A percentile compares a stretch with the other conserved stretches of the same genome.
Evolutionary conservation across 2,113 vertebrate genomes (phyloP).

Genomic region (Lontra canadensis): DNA sequence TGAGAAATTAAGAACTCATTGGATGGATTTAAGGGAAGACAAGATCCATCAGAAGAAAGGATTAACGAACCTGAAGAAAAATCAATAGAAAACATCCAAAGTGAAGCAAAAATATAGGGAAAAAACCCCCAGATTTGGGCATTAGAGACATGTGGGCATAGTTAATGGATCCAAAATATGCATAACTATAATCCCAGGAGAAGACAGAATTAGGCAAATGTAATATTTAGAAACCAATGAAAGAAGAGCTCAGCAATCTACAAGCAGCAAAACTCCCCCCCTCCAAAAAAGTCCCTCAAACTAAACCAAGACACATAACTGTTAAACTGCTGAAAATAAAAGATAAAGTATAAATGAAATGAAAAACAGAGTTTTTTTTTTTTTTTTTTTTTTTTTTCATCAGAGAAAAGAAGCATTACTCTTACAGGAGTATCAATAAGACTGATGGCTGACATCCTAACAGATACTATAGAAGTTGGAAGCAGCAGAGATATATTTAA

Average conservation of each 20-base stretch:
- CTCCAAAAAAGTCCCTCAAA: neutral
- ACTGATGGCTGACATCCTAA: neutral
- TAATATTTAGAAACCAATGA: neutral
- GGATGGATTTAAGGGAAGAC: neutral
- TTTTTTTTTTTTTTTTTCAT: conserved; percentile 29
- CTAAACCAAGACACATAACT: neutral
- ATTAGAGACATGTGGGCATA: neutral
- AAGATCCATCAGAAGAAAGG: neutral
- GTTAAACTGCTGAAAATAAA: neutral
- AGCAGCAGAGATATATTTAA: neutral
- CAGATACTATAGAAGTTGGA: neutral
- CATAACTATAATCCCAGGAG: neutral
- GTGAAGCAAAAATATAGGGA: neutral
- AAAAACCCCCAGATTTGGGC: neutral
- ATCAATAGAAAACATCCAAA: neutral
- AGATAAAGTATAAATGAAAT: neutral
- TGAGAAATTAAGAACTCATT: neutral
- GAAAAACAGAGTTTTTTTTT: neutral
- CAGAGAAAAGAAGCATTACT: neutral
- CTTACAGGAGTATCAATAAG: neutral
- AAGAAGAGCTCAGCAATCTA: neutral
- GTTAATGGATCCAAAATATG: neutral
- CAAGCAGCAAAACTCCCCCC: neutral
- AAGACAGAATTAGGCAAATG: neutral
- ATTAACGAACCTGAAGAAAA: neutral